A percentile compares a stretch with the other conserved stretches of the same genome.
phyloP scores from a whole-genome alignment of 2,797 vertebrate genomes.

The Euphonia xanthogaster region DNA sequence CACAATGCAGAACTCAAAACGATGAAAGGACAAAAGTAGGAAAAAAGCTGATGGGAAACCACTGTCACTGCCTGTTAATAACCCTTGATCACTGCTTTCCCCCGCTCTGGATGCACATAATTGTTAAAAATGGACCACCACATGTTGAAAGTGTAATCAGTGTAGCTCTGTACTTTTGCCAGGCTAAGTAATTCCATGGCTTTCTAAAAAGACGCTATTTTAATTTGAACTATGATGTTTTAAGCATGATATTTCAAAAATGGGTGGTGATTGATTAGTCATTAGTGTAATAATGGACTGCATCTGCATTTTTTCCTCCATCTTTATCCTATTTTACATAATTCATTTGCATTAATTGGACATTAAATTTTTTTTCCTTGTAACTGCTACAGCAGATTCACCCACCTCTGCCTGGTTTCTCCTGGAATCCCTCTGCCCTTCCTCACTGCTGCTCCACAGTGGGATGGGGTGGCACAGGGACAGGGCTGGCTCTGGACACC shows the following conservation, averaged over 20 bases:
- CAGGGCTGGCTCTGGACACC: neutral
- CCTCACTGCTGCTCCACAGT: neutral
- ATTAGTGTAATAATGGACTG: slow-evolving; percentile 43
- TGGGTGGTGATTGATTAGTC: slow-evolving; percentile 54
- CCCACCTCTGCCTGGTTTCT: neutral
- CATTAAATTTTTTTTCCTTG: neutral
- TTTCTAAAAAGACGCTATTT: slow-evolving; percentile 25
- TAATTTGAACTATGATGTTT: neutral
- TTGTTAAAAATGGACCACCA: neutral
- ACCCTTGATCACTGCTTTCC: neutral
- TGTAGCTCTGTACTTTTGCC: neutral
- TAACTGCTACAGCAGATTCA: neutral
- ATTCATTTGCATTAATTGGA: slow-evolving; percentile 46
- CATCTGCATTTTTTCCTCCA: slow-evolving; percentile 26
- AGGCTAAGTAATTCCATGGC: neutral
- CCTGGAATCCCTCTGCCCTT: neutral
- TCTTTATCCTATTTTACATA: slow-evolving; percentile 24
- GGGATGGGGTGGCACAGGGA: neutral
- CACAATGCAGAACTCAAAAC: neutral
- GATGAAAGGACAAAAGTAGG: neutral
- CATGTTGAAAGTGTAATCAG: neutral
- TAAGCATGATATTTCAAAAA: slow-evolving; percentile 18
- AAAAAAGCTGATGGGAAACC: neutral
- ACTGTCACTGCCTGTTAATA: neutral
- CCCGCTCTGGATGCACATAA: neutral